phyloP scores from a whole-genome alignment of 2,888 invertebrate genomes.

The Macrosoma leucophasiata region DNA sequence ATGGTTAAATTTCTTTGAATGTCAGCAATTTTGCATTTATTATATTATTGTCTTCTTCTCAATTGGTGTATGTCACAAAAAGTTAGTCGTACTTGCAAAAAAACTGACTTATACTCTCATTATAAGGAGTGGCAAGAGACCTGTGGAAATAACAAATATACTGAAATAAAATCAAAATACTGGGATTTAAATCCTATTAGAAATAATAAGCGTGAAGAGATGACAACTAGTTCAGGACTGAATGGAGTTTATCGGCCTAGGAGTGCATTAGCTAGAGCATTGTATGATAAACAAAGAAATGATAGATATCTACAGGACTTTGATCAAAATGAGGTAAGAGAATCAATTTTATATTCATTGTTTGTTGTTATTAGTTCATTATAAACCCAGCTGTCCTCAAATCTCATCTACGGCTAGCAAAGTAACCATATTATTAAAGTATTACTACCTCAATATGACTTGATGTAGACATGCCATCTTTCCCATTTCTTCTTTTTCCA shows the following conservation, averaged over 20 bases:
- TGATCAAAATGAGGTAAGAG: conserved; percentile 82
- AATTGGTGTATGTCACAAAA: conserved; percentile 24
- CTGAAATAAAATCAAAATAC: conserved; percentile 28
- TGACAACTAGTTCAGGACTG: conserved; percentile 47
- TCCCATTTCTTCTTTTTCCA: too few species aligned
- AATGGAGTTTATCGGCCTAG: conserved; percentile 78
- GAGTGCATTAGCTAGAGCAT: conserved; percentile 81
- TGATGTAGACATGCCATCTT: too few species aligned
- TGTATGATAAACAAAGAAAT: conserved; percentile 83
- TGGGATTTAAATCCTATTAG: conserved; percentile 18
- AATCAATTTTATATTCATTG: too few species aligned
- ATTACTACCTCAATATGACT: too few species aligned
- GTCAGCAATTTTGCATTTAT: too few species aligned
- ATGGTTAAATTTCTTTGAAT: too few species aligned
- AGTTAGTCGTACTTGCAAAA: conserved; percentile 28
- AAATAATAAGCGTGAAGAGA: conserved; percentile 31
- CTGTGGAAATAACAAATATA: conserved; percentile 31
- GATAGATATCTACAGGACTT: conserved; percentile 80
- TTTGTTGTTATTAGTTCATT: too few species aligned
- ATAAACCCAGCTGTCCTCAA: too few species aligned
- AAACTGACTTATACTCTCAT: conserved; percentile 45
- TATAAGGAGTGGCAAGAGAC: conserved; percentile 44
- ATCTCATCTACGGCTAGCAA: too few species aligned
- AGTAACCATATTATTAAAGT: too few species aligned
- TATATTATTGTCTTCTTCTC: too few species aligned